Evolutionary conservation across 2,113 vertebrate species (phyloP), one percentile per base, ranked within the genome.

Genomic region (Pongo pygmaeus): DNA sequence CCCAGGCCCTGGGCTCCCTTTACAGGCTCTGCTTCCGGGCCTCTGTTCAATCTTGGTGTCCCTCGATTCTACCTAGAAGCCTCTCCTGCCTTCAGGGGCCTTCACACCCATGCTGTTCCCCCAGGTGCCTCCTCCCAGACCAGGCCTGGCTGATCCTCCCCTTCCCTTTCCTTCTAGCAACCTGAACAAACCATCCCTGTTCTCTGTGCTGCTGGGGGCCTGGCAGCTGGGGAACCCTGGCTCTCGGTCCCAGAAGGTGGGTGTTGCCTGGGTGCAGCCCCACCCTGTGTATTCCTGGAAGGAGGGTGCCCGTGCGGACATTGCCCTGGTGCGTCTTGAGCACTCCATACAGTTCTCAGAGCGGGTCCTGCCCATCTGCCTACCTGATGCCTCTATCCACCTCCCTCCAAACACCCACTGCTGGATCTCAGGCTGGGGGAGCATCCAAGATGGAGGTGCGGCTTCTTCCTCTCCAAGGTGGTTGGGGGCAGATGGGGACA

Each of bases 341-440:
- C 96, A 7, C 16, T 5, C 98, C 25, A 18, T 98, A 77, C 90
- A 11, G 77, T 98, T 97, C 94, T 96, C 95, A 0, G 97, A 97
- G 89, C 83, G 86, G 0, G 11, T 98, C 90, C 92, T 98, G 84
- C 98, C 98, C 91, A 97, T 98, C 96, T 98, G 98, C 93, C 97
- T 98, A 30, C 98, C 98, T 0, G 96, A 96, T 2, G 22, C 67
- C 23, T 86, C 94, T 0, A 55, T 97, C 10, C 93, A 2, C 0
- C 81, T 98, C 74, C 57, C 32, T 38, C 72, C 93, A 0, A 52
- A 83, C 50, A 98, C 93, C 0, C 4, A 67, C 80, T 98, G 98
- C 97, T 98, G 98, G 98, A 97, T 98, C 2, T 97, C 96, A 2
- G 98, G 98, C 94, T 98, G 98, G 98, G 98, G 98, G 5, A 97